Percentiles rank a stretch among this genome's conserved stretches.
Conservation (phyloP, 2,888 invertebrate species). For the Melanargia galathea region DNA sequence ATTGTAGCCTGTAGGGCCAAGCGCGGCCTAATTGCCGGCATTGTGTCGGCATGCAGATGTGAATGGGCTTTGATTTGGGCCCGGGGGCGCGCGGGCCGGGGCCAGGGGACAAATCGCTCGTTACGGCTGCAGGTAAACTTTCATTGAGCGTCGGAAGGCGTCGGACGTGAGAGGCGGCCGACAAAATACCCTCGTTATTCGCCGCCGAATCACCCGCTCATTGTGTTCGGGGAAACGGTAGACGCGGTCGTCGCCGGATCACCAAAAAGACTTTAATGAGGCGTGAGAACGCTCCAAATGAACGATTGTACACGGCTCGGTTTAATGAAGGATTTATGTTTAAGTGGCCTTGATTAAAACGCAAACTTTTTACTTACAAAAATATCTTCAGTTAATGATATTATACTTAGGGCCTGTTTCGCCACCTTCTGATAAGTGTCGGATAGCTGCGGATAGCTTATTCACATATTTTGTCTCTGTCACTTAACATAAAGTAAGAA, state of each 20-base stretch:
- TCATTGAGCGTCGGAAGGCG: conserved; percentile 83
- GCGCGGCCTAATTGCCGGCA: conserved; percentile 81
- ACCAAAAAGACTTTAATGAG: conserved; percentile 82
- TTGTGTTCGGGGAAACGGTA: conserved; percentile 81
- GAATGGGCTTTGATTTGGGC: conserved; percentile 83
- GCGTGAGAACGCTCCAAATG: conserved; percentile 80
- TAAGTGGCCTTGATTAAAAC: conserved; percentile 68
- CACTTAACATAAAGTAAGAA: too few species aligned
- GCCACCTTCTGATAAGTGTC: too few species aligned
- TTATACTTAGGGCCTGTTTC: too few species aligned
- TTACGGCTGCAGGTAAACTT: conserved; percentile 83
- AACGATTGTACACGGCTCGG: conserved; percentile 73
- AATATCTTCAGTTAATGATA: background rate
- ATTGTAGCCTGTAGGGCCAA: conserved; percentile 81
- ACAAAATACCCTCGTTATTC: conserved; percentile 83
- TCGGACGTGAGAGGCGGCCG: conserved; percentile 81
- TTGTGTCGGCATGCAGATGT: conserved; percentile 83
- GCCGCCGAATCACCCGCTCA: conserved; percentile 82
- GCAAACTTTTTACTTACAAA: conserved; percentile 33
- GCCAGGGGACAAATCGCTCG: conserved; percentile 82
- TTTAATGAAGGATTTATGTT: conserved; percentile 78
- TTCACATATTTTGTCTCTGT: too few species aligned
- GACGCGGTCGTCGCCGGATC: conserved; percentile 79
- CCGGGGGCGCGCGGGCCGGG: conserved; percentile 66
- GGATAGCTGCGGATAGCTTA: too few species aligned